Base-by-base conservation (phyloP, 1,140 invertebrate genomes). In the Holotrichia oblita region DNA sequence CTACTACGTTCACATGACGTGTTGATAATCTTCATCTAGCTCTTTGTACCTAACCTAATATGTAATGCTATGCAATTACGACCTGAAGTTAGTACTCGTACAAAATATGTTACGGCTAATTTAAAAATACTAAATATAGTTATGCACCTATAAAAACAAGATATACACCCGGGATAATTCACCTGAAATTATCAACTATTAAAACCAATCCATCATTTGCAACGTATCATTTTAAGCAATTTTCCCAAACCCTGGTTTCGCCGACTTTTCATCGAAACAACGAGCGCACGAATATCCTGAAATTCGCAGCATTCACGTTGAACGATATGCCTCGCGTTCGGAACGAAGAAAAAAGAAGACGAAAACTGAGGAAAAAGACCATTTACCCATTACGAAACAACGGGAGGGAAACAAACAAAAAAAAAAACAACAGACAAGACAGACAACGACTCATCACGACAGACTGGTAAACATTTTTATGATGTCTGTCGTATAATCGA, bases 391-490 rank as follows among this genome's bases (percentile, higher is more conserved):
- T 64, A 64, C 61, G 61, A 64, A 27, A 64, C 61, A 27, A 64
- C 61, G 61, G 61, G 61, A n/a, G n/a, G n/a, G n/a, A n/a, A n/a
- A n/a, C n/a, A n/a, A n/a, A n/a, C n/a, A n/a, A n/a, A n/a, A n/a
- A n/a, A n/a, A n/a, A 64, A 64, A 64, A 64, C 61, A 64, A 64
- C 61, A 27, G 24, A 64, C 61, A 64, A 64, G 61, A 64, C 61
- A 64, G 61, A 64, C 61, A 64, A 64, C 61, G 17, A 20, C 61
- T 10, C 61, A 64, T 64, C 61, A 64, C 61, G 61, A 64, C 61
- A 64, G 61, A 64, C 61, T 64, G 10, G 61, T 64, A 64, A 64
- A 64, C 22, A 64, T 64, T 64, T 64, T 64, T 64, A 64, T 64
- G 61, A 64, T 64, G 61, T 64, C 61, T 64, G 61, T 24, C 9